Evolutionary conservation across 2,113 vertebrate genomes (phyloP).

Genomic region (Catharus minimus): DNA sequence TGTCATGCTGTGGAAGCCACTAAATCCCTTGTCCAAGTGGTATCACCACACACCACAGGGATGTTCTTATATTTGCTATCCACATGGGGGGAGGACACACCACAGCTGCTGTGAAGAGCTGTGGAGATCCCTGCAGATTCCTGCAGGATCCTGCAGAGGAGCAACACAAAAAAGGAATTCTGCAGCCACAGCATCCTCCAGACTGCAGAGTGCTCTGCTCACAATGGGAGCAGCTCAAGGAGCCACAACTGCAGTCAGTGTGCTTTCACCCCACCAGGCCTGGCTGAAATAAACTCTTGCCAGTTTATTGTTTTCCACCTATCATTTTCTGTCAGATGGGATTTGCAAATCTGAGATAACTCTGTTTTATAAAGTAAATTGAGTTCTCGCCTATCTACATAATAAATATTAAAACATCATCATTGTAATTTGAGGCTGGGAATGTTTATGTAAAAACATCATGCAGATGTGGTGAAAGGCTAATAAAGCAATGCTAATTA

Average conservation of each 20-base stretch:
- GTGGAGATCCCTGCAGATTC: neutral
- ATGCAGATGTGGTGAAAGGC: constrained; percentile 54
- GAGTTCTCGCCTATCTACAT: neutral
- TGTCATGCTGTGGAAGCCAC: neutral
- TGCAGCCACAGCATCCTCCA: neutral
- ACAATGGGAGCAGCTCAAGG: neutral
- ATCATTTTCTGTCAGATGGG: neutral
- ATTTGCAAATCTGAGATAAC: neutral
- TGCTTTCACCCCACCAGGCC: neutral
- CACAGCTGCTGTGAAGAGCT: neutral
- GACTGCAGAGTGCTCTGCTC: neutral
- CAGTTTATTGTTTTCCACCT: neutral
- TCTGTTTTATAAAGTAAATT: neutral
- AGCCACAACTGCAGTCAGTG: fast-evolving
- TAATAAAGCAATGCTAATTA: constrained; percentile 52
- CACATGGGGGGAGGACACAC: neutral
- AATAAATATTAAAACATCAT: constrained; percentile 49
- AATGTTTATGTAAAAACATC: constrained; percentile 6
- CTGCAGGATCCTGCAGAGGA: neutral
- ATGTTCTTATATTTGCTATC: neutral
- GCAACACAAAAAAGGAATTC: neutral
- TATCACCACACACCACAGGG: neutral
- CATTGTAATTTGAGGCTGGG: constrained; percentile 11
- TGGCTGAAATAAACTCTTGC: neutral
- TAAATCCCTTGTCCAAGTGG: neutral